Conservation (phyloP, 2,797 vertebrate genomes). For the Sebastes reedi region DNA sequence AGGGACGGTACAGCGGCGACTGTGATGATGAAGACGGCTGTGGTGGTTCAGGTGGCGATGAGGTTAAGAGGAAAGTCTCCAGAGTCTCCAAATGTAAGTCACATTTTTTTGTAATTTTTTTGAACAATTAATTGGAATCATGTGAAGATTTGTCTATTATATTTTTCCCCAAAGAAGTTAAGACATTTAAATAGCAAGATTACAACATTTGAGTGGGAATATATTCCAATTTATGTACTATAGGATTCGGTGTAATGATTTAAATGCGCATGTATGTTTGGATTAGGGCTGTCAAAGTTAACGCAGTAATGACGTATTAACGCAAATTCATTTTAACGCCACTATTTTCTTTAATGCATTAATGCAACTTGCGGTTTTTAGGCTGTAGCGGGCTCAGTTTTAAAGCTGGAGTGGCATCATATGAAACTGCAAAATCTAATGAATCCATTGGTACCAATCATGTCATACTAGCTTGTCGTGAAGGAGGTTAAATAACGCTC, state of each 20-base stretch:
- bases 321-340: too few relatives aligned
- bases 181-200: not conserved
- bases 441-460: too few relatives aligned
- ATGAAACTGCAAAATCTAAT: too few relatives aligned
- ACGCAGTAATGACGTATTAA: too few relatives aligned
- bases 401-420: too few relatives aligned
- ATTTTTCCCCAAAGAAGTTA: not conserved
- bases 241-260: not conserved
- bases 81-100: constrained; percentile 85
- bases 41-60: constrained; percentile 84
- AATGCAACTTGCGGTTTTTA: too few relatives aligned
- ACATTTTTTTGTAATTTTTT: not conserved
- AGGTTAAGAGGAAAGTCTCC: constrained; percentile 72
- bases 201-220: not conserved
- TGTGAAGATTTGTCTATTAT: not conserved
- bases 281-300: too few relatives aligned
- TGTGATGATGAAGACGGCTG: constrained; percentile 93
- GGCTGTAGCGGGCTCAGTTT: too few relatives aligned
- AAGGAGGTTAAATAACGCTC: too few relatives aligned
- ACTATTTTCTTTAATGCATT: too few relatives aligned
- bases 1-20: constrained; percentile 85
- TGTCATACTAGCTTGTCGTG: too few relatives aligned
- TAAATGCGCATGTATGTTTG: not conserved
- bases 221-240: not conserved
- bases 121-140: not conserved